Evolutionary conservation across 2,797 vertebrate species (phyloP).

Genomic region (Molossus molossus): DNA sequence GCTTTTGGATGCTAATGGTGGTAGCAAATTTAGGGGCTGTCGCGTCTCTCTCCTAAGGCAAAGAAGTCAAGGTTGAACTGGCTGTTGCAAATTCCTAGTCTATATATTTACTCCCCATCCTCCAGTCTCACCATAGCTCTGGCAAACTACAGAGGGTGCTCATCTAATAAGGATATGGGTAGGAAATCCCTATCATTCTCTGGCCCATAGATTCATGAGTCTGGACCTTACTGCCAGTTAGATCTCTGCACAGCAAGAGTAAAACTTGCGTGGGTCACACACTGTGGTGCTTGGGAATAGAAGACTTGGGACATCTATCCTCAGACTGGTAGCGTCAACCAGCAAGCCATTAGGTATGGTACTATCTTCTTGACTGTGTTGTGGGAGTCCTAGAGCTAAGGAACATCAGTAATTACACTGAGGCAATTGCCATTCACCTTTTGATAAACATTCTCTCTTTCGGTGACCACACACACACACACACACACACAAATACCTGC

Average conservation of each 20-base stretch:
- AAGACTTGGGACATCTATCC: background rate
- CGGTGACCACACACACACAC: background rate
- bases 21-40: background rate
- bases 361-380: background rate
- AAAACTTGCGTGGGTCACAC: background rate
- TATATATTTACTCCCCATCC: no score
- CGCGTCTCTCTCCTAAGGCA: background rate
- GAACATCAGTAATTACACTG: background rate
- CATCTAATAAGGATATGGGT: background rate
- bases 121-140: background rate
- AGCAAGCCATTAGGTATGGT: background rate
- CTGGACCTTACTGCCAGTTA: background rate
- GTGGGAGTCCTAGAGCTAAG: background rate
- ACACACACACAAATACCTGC: background rate
- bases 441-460: background rate
- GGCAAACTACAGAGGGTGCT: background rate
- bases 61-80: slow-evolving; percentile 1
- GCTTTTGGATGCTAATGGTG: background rate
- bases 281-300: background rate
- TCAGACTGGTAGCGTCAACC: background rate
- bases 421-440: background rate
- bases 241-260: background rate
- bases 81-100: background rate
- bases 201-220: background rate
- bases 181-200: background rate